Evolutionary conservation across 2,113 vertebrate genomes (phyloP), one percentile per base, ranked within the genome.

Genomic region (Cyprinodon tularosa): DNA sequence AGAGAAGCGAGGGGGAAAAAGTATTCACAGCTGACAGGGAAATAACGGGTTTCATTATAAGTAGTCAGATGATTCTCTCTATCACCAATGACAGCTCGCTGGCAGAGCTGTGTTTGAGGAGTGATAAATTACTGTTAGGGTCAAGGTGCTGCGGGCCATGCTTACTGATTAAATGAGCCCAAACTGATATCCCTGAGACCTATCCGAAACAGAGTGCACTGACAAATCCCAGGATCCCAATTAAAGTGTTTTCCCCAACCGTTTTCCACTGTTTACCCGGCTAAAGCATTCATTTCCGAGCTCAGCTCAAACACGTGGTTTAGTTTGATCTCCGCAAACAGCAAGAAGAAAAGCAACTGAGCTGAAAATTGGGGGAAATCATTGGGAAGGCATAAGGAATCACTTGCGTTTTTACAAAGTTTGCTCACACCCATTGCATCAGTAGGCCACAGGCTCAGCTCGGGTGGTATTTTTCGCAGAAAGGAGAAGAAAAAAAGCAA

Each of bases 31-130:
- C 85, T 93, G 91, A 91, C 89, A 83, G 85, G 69, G 78, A 92
- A 92, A 92, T 91, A 92, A 92, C 90, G 77, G 83, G 87, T 91
- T 92, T 93, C 85, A 88, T 91, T 93, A 89, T 89, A 88, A 89
- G 82, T 79, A 89, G 78, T 83, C 88, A 81, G 71, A 75, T 86
- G 91, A 92, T 86, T 87, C 89, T 81, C 82, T 93, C 86, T 36
- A 83, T 87, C 85, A 86, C 78, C 83, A 39, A 15, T 76, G 84
- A 90, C 77, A 88, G 76, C 76, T 65, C 47, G 74, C 71, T 44
- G 76, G 86, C 77, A 60, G 72, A 82, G 83, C 82, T 83, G 61
- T 89, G 72, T 86, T 86, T 69, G 88, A 88, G 78, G 3, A n/a
- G 85, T 87, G 82, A 91, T 91, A 88, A 88, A 91, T 91, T 83